Evolutionary conservation across 2,888 invertebrate species (phyloP), one percentile per base, ranked within the genome.

Genomic region (Blera fallax): DNA sequence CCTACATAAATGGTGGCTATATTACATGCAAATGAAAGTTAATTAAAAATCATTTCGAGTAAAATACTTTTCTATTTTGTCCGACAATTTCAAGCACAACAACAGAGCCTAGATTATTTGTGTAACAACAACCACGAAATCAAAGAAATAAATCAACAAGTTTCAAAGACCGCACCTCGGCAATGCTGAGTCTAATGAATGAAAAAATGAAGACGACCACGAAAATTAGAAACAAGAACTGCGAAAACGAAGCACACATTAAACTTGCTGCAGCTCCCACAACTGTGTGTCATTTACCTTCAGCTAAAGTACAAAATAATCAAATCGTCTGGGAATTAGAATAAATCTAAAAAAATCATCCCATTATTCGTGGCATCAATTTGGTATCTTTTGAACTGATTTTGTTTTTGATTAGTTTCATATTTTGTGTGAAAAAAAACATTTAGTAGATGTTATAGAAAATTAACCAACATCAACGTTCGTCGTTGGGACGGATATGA

Each of bases 111-210:
- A 67, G 34, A 52, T 50, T n/a, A 54, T 16, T 24, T 24, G 2
- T 37, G 27, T 40, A 52, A 37, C 52, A 67, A 67, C 67, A 67
- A 40, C n/a, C 3, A n/a, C n/a, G n/a, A n/a, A 40, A 40, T 1
- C 0, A 7, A 16, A 16, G 16, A 43, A 6, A 7, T 6, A 60
- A 69, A 69, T 77, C 77, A 77, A 77, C 77, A 77, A 69, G 77
- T 77, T 60, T 77, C 60, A 56, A 60, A 69, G 58, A 60, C 67
- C 58, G 69, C 65, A 50, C 72, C 72, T 72, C 60, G 72, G 50
- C 60, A 60, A 72, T 72, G 72, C 27, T 50, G 58, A 24, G 48
- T 60, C 37, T 48, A 60, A 60, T 72, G 60, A 72, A 72, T 72
- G 37, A 11, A 60, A 21, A 72, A 24, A 24, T 48, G 34, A 27